Evolutionary conservation across 1,140 invertebrate genomes (phyloP), one percentile per base, ranked within the genome.

Genomic region (Nephila pilipes): DNA sequence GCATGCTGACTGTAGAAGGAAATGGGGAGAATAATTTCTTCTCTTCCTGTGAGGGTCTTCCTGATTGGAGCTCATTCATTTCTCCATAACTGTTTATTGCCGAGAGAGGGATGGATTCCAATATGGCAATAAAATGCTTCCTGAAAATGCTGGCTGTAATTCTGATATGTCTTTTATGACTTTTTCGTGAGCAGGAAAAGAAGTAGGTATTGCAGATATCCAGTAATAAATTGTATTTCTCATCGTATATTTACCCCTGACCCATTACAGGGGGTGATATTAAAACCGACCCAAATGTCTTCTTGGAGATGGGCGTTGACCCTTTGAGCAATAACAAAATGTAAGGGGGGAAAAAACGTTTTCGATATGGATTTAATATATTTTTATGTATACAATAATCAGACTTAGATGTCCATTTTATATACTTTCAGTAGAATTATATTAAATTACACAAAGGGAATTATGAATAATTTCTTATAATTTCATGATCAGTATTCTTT

Each of bases 51-150:
- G 12, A 16, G 32, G 69, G 29, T 32, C 32, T 38, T 32, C 22
- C 69, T 89, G 87, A 75, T 79, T 89, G 87, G 65, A 25, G 69
- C 54, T 55, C 87, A 54, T 89, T 89, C 69, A 89, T 89, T 89
- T 89, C n/a, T 79, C 69, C 32, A 18, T 89, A 79, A 89, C 87
- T 89, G 69, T 54, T 89, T 89, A 79, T 79, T 32, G 87, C 83
- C 32, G 46, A 25, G 38, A 18, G 29, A 54, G 63, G 38, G 87
- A 32, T 79, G 69, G 46, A 79, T 57, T 79, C 18, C 46, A 54
- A 79, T 89, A 75, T 55, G 87, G 87, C 69, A 89, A 89, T 89
- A 89, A 89, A 75, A 29, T 20, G 5, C 25, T 58, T 14, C 55
- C 55, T 14, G 12, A 25, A 29, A 55, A 57, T 85, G 29, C 18